Conservation (phyloP, 1,140 invertebrate genomes). For the Leptopilina boulardi region DNA sequence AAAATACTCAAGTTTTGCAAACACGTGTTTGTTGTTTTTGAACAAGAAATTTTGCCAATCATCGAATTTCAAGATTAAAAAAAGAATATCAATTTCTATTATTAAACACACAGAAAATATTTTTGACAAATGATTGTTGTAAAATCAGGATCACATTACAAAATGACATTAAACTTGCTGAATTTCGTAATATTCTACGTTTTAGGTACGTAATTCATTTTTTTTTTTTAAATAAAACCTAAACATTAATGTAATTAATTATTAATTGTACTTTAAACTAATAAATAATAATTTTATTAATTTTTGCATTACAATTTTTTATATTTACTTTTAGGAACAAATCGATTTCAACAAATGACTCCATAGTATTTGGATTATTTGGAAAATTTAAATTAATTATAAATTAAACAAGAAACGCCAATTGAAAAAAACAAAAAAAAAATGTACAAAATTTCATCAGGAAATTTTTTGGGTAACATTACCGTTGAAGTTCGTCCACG, state of each 20-base stretch:
- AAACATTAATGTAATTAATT: neutral
- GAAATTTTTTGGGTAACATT: neutral
- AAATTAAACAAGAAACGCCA: neutral
- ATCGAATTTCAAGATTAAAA: neutral
- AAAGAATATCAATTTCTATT: neutral
- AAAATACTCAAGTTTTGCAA: neutral
- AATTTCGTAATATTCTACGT: neutral
- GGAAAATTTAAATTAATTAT: neutral
- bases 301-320: neutral
- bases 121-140: constrained; percentile 5
- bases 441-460: constrained; percentile 11
- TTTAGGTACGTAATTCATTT: neutral
- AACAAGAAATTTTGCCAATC: neutral
- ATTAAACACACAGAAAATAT: neutral
- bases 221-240: too few relatives aligned
- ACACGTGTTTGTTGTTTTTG: neutral
- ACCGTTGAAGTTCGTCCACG: constrained; percentile 2
- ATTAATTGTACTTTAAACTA: too few relatives aligned
- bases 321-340: neutral
- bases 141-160: neutral
- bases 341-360: neutral
- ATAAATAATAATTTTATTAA: too few relatives aligned
- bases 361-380: neutral
- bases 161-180: neutral
- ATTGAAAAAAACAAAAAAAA: too few relatives aligned